Conservation (phyloP, 2,113 vertebrate genomes). For the Asarcornis scutulata region DNA sequence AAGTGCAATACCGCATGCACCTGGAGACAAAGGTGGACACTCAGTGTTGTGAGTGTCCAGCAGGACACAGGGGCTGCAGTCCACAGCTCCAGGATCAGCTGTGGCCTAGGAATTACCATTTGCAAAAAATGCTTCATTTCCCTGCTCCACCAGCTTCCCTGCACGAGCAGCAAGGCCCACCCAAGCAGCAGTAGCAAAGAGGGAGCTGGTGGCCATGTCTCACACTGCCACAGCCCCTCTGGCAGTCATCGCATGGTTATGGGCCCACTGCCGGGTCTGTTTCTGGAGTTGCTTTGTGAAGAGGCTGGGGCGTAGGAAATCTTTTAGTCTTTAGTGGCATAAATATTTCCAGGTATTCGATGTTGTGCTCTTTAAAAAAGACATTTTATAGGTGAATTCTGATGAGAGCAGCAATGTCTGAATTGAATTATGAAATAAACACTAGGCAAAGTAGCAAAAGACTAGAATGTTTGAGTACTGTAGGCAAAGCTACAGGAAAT, state of each 20-base stretch:
- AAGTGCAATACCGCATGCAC: accelerated
- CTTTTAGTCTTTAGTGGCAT: background rate
- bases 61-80: background rate
- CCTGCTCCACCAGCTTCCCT: background rate
- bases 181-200: background rate
- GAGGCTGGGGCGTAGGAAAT: background rate
- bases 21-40: background rate
- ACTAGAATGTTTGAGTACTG: background rate
- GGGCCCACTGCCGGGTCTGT: background rate
- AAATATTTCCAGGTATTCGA: background rate
- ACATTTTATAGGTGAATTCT: background rate
- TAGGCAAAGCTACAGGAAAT: background rate
- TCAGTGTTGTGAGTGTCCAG: background rate
- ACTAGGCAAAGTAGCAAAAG: background rate
- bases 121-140: background rate
- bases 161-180: background rate
- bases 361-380: background rate
- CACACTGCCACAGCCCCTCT: background rate
- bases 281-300: background rate
- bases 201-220: background rate
- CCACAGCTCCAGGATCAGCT: background rate
- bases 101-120: background rate
- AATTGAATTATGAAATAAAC: background rate
- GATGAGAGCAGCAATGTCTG: background rate
- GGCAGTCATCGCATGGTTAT: background rate